Conservation (phyloP, 1,140 invertebrate genomes). For the Nylanderia fulva region DNA sequence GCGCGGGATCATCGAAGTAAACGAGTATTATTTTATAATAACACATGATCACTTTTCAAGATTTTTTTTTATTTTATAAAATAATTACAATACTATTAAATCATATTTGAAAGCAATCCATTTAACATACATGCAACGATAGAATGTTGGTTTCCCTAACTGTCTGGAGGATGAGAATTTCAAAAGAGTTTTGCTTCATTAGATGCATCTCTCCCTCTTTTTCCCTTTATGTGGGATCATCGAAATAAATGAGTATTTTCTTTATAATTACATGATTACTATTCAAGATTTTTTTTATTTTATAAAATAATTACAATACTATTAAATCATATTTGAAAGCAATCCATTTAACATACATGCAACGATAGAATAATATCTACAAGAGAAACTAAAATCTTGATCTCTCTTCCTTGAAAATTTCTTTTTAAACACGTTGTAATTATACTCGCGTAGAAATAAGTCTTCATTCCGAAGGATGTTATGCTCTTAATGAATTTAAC, state of each 20-base stretch:
- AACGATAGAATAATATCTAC: background rate
- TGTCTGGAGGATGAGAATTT: slow-evolving; percentile 36
- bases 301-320: background rate
- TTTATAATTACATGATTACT: background rate
- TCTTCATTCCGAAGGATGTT: slow-evolving; percentile 7
- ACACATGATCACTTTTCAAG: background rate
- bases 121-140: background rate
- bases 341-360: background rate
- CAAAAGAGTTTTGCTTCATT: slow-evolving; percentile 22
- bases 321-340: background rate
- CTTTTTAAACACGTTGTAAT: slow-evolving; percentile 1
- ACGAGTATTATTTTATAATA: background rate
- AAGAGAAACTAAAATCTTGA: slow-evolving; percentile 21
- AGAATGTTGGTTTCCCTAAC: slow-evolving; percentile 47
- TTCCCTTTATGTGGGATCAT: no score
- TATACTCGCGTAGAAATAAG: slow-evolving; percentile 15
- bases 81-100: background rate
- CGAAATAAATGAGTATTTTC: background rate
- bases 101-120: background rate
- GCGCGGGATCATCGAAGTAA: background rate
- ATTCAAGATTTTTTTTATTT: background rate
- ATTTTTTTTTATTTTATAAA: background rate
- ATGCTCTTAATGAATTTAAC: slow-evolving; percentile 44
- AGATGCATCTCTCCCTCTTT: background rate
- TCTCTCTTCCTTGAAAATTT: background rate